A percentile compares a stretch with the other conserved stretches of the same genome.
Evolutionary conservation across 2,797 vertebrate species (phyloP).

Genomic region (Syndactyla subalaris): DNA sequence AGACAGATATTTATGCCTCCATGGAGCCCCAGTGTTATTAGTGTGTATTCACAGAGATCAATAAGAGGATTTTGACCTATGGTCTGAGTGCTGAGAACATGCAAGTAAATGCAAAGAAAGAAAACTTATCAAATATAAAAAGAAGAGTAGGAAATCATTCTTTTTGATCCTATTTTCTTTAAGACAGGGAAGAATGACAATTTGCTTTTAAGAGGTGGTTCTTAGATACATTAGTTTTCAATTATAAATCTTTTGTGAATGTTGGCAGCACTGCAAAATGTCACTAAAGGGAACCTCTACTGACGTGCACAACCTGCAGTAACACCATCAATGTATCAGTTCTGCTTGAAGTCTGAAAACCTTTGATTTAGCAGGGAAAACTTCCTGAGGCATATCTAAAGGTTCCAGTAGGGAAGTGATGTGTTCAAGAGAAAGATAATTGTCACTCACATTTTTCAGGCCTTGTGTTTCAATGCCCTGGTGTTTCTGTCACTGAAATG

Average conservation of each 20-base stretch:
- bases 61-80: background rate
- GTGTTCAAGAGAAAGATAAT: background rate
- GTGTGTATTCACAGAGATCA: background rate
- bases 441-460: background rate
- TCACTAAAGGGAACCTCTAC: fast-evolving
- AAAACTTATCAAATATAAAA: background rate
- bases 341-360: background rate
- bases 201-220: background rate
- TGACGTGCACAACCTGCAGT: background rate
- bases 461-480: background rate
- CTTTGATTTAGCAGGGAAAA: background rate
- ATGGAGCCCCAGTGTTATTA: background rate
- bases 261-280: background rate
- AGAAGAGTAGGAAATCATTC: background rate
- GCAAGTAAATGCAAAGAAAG: background rate
- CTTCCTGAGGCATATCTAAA: background rate
- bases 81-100: background rate
- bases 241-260: background rate
- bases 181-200: background rate
- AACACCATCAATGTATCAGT: background rate
- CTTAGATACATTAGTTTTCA: background rate
- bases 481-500: background rate
- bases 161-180: background rate
- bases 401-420: background rate
- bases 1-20: background rate